Evolutionary conservation across 2,113 vertebrate species (phyloP).

Genomic region (Silurus meridionalis): DNA sequence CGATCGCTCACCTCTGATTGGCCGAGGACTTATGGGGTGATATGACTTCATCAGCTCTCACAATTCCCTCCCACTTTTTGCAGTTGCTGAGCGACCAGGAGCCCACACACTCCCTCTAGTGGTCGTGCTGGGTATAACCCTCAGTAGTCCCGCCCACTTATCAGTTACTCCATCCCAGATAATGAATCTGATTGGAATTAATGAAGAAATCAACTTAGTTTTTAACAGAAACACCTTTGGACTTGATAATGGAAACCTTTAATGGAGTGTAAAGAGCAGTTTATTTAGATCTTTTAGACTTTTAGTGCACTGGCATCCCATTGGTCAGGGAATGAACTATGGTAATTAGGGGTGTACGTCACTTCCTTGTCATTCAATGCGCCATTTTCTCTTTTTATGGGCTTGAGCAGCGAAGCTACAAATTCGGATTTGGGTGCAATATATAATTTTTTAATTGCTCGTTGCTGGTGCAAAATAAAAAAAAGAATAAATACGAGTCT

Average conservation of each 20-base stretch:
- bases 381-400: constrained; percentile 71
- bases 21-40: constrained; percentile 67
- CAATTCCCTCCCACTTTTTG: constrained; percentile 68
- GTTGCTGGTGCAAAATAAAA: background rate
- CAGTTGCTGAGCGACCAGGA: constrained; percentile 66
- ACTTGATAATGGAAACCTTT: background rate
- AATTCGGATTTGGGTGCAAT: background rate
- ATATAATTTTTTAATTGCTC: background rate
- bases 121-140: constrained; percentile 42
- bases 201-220: constrained; percentile 6
- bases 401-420: constrained; percentile 37
- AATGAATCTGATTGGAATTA: background rate
- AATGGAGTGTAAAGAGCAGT: background rate
- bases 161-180: background rate
- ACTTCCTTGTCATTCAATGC: constrained; percentile 72
- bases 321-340: constrained; percentile 69
- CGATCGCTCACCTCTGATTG: constrained; percentile 53
- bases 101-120: constrained; percentile 50
- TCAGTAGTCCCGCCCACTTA: constrained; percentile 33
- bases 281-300: constrained; percentile 53
- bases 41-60: constrained; percentile 66
- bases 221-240: background rate
- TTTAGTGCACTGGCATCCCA: constrained; percentile 50
- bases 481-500: background rate
- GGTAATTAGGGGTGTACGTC: constrained; percentile 69